These are phyloP conservation scores for Hyppa rectilinea DNA, from an alignment of 2,888 invertebrate genomes.

Conservation along the genomic window DNA sequence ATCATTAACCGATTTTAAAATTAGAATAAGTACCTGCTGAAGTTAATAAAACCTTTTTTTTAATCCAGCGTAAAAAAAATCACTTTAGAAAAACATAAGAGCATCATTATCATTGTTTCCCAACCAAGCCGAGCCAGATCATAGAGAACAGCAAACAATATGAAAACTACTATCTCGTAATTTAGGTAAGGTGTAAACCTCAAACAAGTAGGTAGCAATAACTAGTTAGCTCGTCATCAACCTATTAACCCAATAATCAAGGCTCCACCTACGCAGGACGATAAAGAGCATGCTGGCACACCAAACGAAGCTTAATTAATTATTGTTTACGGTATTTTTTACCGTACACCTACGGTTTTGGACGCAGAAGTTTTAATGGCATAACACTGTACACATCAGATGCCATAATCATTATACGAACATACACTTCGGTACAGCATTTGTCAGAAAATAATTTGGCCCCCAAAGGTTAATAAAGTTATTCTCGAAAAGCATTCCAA, in stretches of 20 bases:
- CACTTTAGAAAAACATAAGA: not conserved
- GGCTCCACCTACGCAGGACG: conserved; percentile 55
- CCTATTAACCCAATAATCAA: conserved; percentile 63
- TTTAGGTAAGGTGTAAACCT: conserved; percentile 33
- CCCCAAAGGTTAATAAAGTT: conserved; percentile 50
- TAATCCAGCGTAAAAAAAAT: not conserved
- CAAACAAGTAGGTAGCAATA: conserved; percentile 44
- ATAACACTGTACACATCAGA: conserved; percentile 51
- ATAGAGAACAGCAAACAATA: conserved; percentile 24
- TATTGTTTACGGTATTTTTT: conserved; percentile 65
- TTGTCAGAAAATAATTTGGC: conserved; percentile 29
- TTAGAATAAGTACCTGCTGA: not conserved
- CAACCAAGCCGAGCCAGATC: not conserved
- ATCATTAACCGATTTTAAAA: not conserved
- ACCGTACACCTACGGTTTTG: conserved; percentile 33
- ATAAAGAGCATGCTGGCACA: conserved; percentile 58
- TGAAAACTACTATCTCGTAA: conserved; percentile 1
- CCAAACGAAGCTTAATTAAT: conserved; percentile 63
- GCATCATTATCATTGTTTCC: not conserved
- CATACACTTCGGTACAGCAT: conserved; percentile 23
- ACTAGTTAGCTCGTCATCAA: conserved; percentile 61
- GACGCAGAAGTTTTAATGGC: conserved; percentile 54
- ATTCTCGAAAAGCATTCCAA: conserved; percentile 35
- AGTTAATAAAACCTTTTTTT: not conserved
- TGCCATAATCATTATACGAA: conserved; percentile 49